These are phyloP conservation scores for Choristoneura rosaceana DNA, from an alignment of 2,888 invertebrate species.

Conservation along the genomic window DNA sequence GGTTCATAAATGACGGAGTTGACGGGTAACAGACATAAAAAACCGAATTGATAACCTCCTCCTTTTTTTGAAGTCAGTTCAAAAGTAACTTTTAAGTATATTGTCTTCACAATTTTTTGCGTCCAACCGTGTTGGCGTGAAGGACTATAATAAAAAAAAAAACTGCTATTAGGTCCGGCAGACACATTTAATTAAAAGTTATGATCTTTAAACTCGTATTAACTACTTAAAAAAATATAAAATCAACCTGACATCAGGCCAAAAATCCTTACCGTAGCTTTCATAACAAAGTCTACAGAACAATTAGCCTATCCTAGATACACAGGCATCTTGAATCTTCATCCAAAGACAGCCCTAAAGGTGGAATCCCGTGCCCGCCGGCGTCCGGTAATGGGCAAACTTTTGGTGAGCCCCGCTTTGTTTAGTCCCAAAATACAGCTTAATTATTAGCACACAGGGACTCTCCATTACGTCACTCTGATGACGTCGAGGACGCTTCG, in stretches of 20 bases:
- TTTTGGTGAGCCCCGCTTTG: conserved; percentile 62
- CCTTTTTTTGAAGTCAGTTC: too few species aligned
- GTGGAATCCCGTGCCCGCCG: conserved; percentile 38
- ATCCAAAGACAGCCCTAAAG: conserved; percentile 22
- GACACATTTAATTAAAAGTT: too few species aligned
- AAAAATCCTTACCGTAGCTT: background rate
- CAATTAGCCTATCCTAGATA: background rate
- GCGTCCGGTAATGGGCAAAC: conserved; percentile 66
- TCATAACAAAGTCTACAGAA: background rate
- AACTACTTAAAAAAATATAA: too few species aligned
- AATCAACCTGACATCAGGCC: background rate
- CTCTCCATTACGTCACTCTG: conserved; percentile 33
- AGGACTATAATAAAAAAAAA: too few species aligned
- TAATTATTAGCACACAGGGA: conserved; percentile 62
- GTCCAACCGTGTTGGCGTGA: too few species aligned
- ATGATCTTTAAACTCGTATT: too few species aligned
- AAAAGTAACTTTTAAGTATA: too few species aligned
- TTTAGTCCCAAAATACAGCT: conserved; percentile 67
- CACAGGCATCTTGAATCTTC: background rate
- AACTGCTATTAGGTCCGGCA: too few species aligned
- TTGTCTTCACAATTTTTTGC: too few species aligned
- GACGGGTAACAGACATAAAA: too few species aligned
- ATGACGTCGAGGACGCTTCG: conserved; percentile 32
- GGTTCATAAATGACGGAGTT: too few species aligned
- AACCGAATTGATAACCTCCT: too few species aligned